A percentile compares a stretch with the other conserved stretches of the same genome.
These are phyloP conservation scores for Limnothrissa miodon DNA, from an alignment of 2,113 vertebrate species.

Conservation along the genomic window DNA sequence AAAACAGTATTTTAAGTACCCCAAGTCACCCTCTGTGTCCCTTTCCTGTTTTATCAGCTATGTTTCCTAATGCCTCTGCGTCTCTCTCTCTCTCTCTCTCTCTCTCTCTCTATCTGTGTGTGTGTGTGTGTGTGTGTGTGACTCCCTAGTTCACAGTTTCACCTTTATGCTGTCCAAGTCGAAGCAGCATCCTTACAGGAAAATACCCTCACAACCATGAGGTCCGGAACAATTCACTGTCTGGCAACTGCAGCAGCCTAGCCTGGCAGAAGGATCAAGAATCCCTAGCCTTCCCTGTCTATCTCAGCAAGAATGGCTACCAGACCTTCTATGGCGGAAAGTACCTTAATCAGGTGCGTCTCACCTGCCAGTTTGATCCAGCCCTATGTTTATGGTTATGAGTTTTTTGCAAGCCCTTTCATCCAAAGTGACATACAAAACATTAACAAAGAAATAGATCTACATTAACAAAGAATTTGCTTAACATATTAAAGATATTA, in stretches of 20 bases:
- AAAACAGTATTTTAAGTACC: background rate
- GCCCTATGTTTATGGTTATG: no score
- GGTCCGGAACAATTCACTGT: conserved; percentile 74
- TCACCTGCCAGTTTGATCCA: background rate
- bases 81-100: background rate
- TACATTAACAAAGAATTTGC: no score
- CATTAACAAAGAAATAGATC: no score
- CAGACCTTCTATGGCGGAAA: conserved; percentile 78
- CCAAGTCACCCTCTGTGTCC: background rate
- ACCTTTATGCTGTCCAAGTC: conserved; percentile 77
- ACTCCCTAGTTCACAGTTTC: conserved; percentile 66
- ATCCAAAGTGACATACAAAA: background rate
- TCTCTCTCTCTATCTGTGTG: background rate
- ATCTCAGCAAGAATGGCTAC: conserved; percentile 70
- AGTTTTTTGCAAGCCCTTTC: no score
- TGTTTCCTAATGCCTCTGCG: background rate
- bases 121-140: background rate
- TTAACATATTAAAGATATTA: no score
- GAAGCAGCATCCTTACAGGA: conserved; percentile 73
- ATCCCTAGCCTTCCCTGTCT: conserved; percentile 62
- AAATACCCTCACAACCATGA: conserved; percentile 77
- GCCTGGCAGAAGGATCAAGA: conserved; percentile 70
- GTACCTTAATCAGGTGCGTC: conserved; percentile 73
- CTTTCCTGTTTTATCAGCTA: background rate
- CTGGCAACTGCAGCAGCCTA: conserved; percentile 74